Base-by-base conservation (phyloP, 2,888 invertebrate species). In the Mesoligia furuncula region DNA sequence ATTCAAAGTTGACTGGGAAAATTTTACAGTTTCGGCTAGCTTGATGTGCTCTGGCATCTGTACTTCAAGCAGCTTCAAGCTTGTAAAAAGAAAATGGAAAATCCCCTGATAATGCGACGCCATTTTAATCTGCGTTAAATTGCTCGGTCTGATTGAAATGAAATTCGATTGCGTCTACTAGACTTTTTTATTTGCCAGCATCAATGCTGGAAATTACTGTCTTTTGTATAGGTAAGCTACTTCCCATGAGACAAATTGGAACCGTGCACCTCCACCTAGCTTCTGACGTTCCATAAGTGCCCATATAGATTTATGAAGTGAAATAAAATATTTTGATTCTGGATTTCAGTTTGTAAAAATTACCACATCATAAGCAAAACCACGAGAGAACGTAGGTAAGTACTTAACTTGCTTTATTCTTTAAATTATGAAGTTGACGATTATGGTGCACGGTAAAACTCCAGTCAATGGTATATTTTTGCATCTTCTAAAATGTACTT, bases 11-110 rank as follows among this genome's bases (percentile, higher is more conserved):
- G 2, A 36, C 4, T 36, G 36, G 36, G 36, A 36, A 36, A 36
- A 2, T 36, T 36, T 36, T 2, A 36, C 36, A 36, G 36, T 36
- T 36, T 36, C 36, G 36, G 36, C 3, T 36, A 36, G 36, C 36
- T 36, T 36, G 36, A 36, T 36, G 36, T 36, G 36, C n/a, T n/a
- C 36, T 36, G 36, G 36, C 36, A 4, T 36, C 36, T 36, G 36
- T 36, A 36, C 36, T 36, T 36, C 36, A 36, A 36, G 7, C 36
- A 36, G 36, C 27, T 31, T 70, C 39, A 31, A 42, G 11, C 4
- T 51, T n/a, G 62, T 66, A 48, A 69, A 39, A 62, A 54, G 31
- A 75, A 75, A 81, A 75, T 75, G 15, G 20, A 42, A 79, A 66
- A 36, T 48, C 66, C 17, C 13, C 20, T 4, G 31, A 36, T 27